phyloP scores from a whole-genome alignment of 2,888 invertebrate species.

The Oscheius onirici region DNA sequence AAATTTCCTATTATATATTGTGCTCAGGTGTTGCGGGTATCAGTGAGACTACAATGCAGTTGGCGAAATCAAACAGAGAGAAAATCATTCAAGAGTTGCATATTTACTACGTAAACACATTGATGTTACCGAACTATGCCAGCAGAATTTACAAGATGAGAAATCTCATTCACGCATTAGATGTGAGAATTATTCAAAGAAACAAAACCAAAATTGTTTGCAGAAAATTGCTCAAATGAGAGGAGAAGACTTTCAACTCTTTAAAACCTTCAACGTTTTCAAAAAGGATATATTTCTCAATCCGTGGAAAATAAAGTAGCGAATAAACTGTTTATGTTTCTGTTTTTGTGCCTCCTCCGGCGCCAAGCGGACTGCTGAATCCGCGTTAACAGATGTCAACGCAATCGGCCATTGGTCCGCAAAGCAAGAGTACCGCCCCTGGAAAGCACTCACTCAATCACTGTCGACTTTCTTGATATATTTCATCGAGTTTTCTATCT shows the following conservation, averaged over 20 bases:
- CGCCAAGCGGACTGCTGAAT: conserved; percentile 10
- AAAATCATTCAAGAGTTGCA: conserved; percentile 23
- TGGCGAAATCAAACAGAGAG: conserved; percentile 1
- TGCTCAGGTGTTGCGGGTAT: conserved; percentile 5
- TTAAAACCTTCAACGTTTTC: conserved; percentile 53
- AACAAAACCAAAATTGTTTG: not conserved
- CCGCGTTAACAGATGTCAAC: conserved; percentile 25
- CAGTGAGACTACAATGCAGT: not conserved
- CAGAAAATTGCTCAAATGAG: conserved; percentile 29
- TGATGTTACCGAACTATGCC: conserved; percentile 15
- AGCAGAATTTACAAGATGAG: conserved; percentile 30
- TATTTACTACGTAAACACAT: conserved; percentile 6
- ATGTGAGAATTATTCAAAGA: not conserved
- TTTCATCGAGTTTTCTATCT: conserved; percentile 7
- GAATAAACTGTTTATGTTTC: not conserved
- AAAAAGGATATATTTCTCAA: conserved; percentile 42
- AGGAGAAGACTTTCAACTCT: conserved; percentile 49
- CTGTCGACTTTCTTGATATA: conserved; percentile 18
- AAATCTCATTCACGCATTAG: conserved; percentile 20
- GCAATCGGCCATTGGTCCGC: conserved; percentile 27
- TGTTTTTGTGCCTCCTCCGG: not conserved
- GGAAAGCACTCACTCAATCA: conserved; percentile 24
- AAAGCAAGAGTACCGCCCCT: conserved; percentile 22
- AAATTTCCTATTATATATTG: not conserved
- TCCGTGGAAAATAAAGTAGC: conserved; percentile 15